Evolutionary conservation across 2,113 vertebrate genomes (phyloP), one percentile per base, ranked within the genome.

Genomic region (Zosterops japonicus): DNA sequence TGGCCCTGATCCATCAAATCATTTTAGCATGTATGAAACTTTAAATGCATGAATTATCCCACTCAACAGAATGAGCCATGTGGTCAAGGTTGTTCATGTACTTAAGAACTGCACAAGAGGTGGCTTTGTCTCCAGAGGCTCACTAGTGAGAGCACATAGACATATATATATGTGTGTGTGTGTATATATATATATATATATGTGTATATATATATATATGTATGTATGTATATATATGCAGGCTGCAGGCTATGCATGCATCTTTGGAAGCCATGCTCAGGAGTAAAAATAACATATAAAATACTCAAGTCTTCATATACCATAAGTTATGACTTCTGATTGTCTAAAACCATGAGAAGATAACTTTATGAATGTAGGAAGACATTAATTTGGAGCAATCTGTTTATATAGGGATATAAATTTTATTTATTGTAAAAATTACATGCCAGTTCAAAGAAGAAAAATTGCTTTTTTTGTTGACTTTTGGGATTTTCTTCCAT

Each of bases 1-100:
- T 94, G 89, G 65, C 57, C 76, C 60, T 84, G 69, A 71, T 95
- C 90, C 70, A 76, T 63, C 33, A 61, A 52, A 79, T 29, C 70
- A 11, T 61, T 93, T 85, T 7, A 79, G 52, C 69, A 85, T 18
- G 44, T 78, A 60, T 31, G n/a, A 72, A 92, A 91, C 65, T 94
- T 95, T 78, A 96, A 94, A 93, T 83, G 74, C 50, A 55, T 52
- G 52, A 93, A 63, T 60, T 90, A 87, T 28, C 59, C 69, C 85
- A 89, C 61, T 75, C 69, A 94, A 92, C 19, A 49, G 52, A 87
- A 63, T 27, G 52, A 81, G 52, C 87, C 72, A 81, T 75, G 60
- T 87, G 83, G 61, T 69, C 67, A 68, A 92, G 70, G 89, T 82
- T 93, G 64, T 81, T 83, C 76, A 52, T 36, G 33, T 28, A 44